Conservation (phyloP, 37 sponge, comb jelly and placozoan genomes). For the Halichondria panicea region DNA sequence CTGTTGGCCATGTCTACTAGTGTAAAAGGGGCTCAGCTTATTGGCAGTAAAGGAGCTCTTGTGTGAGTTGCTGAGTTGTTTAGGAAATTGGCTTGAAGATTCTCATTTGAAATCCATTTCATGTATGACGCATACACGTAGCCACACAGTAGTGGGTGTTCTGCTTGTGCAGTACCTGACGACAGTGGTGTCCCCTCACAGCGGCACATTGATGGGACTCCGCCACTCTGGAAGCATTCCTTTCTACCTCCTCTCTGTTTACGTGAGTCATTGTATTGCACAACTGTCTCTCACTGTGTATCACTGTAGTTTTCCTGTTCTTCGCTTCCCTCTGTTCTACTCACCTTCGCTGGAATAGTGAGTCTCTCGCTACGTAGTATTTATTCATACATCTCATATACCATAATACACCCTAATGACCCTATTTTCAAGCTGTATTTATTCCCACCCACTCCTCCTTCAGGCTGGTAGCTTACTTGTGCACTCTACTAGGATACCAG, state of each 20-base stretch:
- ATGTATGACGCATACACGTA: no score
- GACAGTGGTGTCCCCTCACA: slow-evolving; percentile 10
- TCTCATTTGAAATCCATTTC: no score
- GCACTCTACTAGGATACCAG: neutral
- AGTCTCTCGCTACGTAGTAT: neutral
- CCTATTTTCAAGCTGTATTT: neutral
- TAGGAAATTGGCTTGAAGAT: no score
- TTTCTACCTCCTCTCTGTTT: slow-evolving; percentile 13
- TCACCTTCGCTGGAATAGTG: slow-evolving; percentile 28
- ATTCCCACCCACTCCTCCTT: neutral
- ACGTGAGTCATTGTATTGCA: slow-evolving; percentile 2
- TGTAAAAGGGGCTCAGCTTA: no score
- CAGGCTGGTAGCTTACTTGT: slow-evolving; percentile 26
- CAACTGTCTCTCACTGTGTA: neutral
- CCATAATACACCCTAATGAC: neutral
- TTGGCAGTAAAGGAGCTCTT: neutral
- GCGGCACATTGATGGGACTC: neutral
- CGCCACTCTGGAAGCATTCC: slow-evolving; percentile 24
- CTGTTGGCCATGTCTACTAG: no score
- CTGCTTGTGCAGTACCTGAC: neutral
- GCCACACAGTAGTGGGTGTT: slow-evolving; percentile 14
- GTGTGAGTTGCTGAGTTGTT: neutral
- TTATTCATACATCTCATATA: neutral
- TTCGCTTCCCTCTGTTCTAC: neutral
- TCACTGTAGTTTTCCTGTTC: slow-evolving; percentile 12